These are phyloP conservation scores for Eupristina koningsbergeri DNA, from an alignment of 1,140 invertebrate species.

Conservation along the genomic window DNA sequence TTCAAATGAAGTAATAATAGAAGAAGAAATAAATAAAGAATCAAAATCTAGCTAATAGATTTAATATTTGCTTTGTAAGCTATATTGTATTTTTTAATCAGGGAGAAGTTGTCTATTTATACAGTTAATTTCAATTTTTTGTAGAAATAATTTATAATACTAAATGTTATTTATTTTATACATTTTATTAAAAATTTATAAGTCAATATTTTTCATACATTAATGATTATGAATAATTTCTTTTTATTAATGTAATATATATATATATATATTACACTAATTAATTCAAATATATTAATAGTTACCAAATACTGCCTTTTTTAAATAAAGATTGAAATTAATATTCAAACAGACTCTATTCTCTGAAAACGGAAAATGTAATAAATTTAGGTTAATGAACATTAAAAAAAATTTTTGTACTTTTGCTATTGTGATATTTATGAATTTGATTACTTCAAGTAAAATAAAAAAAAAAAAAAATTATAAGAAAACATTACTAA, in stretches of 20 bases:
- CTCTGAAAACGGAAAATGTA: slow-evolving; percentile 5
- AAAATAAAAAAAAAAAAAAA: neutral
- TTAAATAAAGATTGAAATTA: slow-evolving; percentile 24
- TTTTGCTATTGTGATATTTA: slow-evolving; percentile 46
- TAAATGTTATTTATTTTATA: slow-evolving; percentile 27
- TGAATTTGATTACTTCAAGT: slow-evolving; percentile 27
- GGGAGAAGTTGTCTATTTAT: slow-evolving; percentile 4
- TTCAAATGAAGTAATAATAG: slow-evolving; percentile 26
- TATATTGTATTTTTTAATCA: slow-evolving; percentile 19
- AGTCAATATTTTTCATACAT: neutral
- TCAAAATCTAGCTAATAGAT: slow-evolving; percentile 44
- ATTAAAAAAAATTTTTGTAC: slow-evolving; percentile 41
- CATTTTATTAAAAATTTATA: neutral
- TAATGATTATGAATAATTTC: slow-evolving; percentile 21
- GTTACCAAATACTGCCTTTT: slow-evolving; percentile 28
- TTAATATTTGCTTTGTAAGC: slow-evolving; percentile 21
- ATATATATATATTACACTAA: neutral
- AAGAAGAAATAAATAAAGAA: slow-evolving; percentile 26
- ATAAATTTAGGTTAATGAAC: slow-evolving; percentile 25
- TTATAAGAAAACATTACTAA: slow-evolving; percentile 17
- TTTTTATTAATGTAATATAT: neutral
- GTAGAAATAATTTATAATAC: neutral
- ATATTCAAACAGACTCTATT: slow-evolving; percentile 30
- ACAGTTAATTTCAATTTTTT: slow-evolving; percentile 34
- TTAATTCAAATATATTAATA: slow-evolving; percentile 1